Evolutionary conservation across 2,797 vertebrate species (phyloP), one percentile per base, ranked within the genome.

Genomic region (Enteromius viviparus): DNA sequence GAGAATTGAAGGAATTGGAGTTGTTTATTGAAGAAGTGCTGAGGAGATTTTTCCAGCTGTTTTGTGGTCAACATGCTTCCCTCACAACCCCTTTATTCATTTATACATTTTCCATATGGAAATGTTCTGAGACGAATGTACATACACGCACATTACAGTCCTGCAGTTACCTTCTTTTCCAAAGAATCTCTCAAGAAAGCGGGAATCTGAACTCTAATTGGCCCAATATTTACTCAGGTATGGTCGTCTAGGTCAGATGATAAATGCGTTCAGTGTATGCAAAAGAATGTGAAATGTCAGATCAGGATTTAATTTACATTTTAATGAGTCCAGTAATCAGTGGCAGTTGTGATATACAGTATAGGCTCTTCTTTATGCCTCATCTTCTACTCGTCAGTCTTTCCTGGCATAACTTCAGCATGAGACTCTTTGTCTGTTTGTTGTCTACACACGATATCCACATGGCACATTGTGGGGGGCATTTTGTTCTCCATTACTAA

Each of bases 31-130:
- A 84, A 82, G 72, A 87, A 80, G 42, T 83, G 79, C 85, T 86
- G 85, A 87, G 64, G 66, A 83, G 85, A 86, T 87, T 86, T 88
- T 89, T 89, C 87, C 87, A 88, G 80, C 70, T 78, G 87, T 86
- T 86, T 81, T 89, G 85, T 84, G 85, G 81, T 79, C 32, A 19
- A 75, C 68, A 34, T 26, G 75, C 62, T 66, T 85, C 51, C 70
- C 78, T 23, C 32, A 65, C 85, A 76, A 68, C 45, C 80, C 34
- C 85, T 84, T 65, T 79, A 80, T 82, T 84, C 70, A 86, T 85
- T 89, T 88, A 79, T 71, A 12, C 21, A 66, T 87, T 83, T 89
- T 86, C 81, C 84, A 87, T 85, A 87, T 89, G 85, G 86, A 91
- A 89, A 87, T 76, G 80, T 76, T 84, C 65, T 49, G 71, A 83